Evolutionary conservation across 2,113 vertebrate species (phyloP), one percentile per base, ranked within the genome.

Genomic region (Boulengeromyrus knoepffleri): DNA sequence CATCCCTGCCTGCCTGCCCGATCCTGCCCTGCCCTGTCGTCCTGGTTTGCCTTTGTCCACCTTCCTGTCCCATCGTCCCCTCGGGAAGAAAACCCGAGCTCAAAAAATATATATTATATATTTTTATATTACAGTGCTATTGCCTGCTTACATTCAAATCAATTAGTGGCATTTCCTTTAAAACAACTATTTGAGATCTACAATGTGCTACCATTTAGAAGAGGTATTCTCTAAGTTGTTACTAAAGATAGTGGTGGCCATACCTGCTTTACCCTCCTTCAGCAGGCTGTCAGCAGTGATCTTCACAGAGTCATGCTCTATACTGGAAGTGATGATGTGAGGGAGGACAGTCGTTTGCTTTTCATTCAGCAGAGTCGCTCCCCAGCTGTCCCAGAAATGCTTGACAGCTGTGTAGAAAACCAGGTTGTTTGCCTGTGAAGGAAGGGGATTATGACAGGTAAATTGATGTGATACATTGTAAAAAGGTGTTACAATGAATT

Each of bases 221-320:
- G 80, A 46, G 39, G 36, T 42, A 19, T 21, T 66, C 62, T 27
- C n/a, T 39, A 17, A 77, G 5, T 36, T 1, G 4, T 39, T 36
- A 77, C 70, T 39, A 27, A 87, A 42, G 85, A 62, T 5, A 27
- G 8, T 39, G 13, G 42, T 17, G 62, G 91, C 15, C 94, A 92
- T 87, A 98, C 98, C 97, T 0, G 97, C 98, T 87, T 91, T 91
- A 0, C 91, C 92, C 0, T 96, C 95, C 70, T 91, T 93, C 88
- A 91, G 89, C 7, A 99, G 94, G 58, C 96, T 95, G 90, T 98
- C 95, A 87, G 97, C 96, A 0, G 94, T 95, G 27, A 98, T 94
- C 19, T 95, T 96, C 90, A 99, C 42, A 0, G 98, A 99, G 94
- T 99, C 98, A 0, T 99, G 99, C 58, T 99, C 99, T 92, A 99